These are phyloP conservation scores for Morelia viridis DNA, from an alignment of 2,797 vertebrate species.

Conservation along the genomic window DNA sequence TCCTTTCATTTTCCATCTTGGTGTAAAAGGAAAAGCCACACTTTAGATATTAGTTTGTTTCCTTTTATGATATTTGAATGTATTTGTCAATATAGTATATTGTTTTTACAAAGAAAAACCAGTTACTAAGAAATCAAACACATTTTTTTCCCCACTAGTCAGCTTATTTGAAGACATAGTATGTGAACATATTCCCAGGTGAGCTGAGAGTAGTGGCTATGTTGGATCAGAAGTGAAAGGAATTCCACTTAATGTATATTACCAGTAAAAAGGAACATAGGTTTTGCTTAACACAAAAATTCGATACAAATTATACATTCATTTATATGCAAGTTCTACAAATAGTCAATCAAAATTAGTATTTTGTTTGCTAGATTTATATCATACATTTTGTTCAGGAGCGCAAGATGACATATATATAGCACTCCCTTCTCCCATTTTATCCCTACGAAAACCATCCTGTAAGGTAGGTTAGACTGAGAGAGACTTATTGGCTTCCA, in stretches of 20 bases:
- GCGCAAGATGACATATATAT: too few species aligned
- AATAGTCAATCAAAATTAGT: background rate
- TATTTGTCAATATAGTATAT: background rate
- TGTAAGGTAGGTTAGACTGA: background rate
- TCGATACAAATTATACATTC: too few species aligned
- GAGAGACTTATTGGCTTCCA: background rate
- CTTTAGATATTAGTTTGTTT: background rate
- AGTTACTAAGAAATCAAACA: constrained; percentile 18
- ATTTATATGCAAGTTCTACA: background rate
- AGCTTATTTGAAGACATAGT: constrained; percentile 26
- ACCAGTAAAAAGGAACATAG: too few species aligned
- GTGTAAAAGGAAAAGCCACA: background rate
- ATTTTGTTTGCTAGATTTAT: too few species aligned
- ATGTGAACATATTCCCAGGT: too few species aligned
- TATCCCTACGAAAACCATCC: too few species aligned
- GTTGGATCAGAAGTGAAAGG: background rate
- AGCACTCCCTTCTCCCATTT: too few species aligned
- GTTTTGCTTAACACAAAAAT: too few species aligned
- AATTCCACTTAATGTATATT: background rate
- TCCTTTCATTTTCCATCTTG: background rate
- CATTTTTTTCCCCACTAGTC: background rate
- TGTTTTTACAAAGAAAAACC: constrained; percentile 16
- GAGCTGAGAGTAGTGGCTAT: background rate
- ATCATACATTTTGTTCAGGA: too few species aligned
- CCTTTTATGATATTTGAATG: background rate